Percentiles rank a stretch among this genome's conserved stretches.
phyloP scores from a whole-genome alignment of 2,888 invertebrate genomes.

The Macrophya alboannulata region DNA sequence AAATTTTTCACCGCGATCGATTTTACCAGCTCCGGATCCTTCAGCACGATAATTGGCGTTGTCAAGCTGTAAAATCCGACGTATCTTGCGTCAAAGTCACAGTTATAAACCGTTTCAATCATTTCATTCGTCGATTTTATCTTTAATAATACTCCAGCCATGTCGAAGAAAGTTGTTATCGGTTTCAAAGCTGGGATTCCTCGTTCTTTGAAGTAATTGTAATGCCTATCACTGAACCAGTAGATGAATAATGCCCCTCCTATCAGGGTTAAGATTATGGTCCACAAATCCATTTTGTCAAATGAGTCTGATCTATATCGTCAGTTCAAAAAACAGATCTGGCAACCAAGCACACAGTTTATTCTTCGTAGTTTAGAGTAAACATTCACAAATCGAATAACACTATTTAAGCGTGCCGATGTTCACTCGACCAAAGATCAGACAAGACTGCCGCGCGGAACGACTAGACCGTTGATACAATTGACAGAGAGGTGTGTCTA shows the following conservation, averaged over 20 bases:
- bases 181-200: constrained; percentile 15
- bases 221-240: neutral
- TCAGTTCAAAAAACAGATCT: too few species aligned
- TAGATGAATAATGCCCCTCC: neutral
- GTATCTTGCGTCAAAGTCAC: neutral
- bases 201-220: neutral
- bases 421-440: too few species aligned
- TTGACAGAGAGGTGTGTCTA: neutral
- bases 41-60: neutral
- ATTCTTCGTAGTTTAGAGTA: too few species aligned
- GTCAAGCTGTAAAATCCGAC: constrained; percentile 14
- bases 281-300: neutral
- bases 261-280: neutral
- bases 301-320: neutral
- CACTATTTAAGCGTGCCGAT: neutral
- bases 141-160: neutral
- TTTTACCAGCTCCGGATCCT: neutral
- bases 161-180: neutral
- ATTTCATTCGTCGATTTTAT: neutral
- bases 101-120: neutral
- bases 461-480: neutral
- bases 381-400: neutral
- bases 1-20: neutral
- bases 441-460: neutral
- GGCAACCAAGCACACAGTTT: too few species aligned